Evolutionary conservation across 1,140 invertebrate species (phyloP), one percentile per base, ranked within the genome.

Genomic region (Sinella curviseta): DNA sequence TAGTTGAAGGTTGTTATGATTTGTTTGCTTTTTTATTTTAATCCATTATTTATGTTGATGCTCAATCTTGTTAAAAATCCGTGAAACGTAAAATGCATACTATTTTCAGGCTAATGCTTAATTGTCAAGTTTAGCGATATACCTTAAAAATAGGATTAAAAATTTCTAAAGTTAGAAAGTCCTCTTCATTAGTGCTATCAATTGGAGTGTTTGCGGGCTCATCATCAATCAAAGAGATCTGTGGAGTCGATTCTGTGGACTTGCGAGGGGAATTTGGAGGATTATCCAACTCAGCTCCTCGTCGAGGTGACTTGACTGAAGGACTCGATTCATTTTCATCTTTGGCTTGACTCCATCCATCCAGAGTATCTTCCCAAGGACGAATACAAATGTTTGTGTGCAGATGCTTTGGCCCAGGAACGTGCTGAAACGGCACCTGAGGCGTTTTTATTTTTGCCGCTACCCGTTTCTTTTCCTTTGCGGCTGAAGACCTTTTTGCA

Each of bases 361-460:
- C 74, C 74, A 39, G 4, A 4, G 3, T 1, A 28, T 31, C 33
- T 30, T 36, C 39, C 35, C 39, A 75, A 30, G 74, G 74, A 31
- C 74, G 74, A 75, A 75, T 75, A 26, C 34, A 54, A 39, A 75
- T 54, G 31, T 75, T 75, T 48, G 34, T 36, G 39, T 75, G 74
- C 3, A 75, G 28, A 36, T 36, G 39, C 24, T 8, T 12, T 2
- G 74, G 74, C 35, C 74, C 74, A 20, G 74, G 74, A 14, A 75
- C 74, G 28, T 75, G 74, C 26, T 24, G 33, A 17, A 30, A 16
- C 36, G 24, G 14, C 24, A 75, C 3, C 26, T 36, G 33, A 24
- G 33, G n/a, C n/a, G n/a, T 48, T 30, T 26, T 34, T 14, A 34
- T 30, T 74, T 74, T 74, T 3, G 30, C 12, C 12, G n/a, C n/a